Base-by-base conservation (phyloP, 2,888 invertebrate species). In the Cordylochernes scorpioides region DNA sequence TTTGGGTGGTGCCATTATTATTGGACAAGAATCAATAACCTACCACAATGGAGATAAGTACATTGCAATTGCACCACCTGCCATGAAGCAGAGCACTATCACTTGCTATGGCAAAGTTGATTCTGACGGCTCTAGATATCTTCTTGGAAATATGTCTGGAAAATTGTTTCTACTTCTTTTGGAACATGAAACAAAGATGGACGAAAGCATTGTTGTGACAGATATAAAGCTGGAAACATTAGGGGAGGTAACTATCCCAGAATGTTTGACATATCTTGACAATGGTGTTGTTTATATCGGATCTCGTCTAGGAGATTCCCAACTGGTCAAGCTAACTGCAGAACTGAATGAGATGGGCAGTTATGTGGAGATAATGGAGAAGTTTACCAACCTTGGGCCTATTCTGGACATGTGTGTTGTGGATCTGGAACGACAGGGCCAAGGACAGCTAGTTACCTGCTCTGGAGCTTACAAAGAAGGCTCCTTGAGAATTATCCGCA, bases 371-470 rank as follows among this genome's bases (percentile, higher is more conserved):
- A 67, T 77, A 0, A 77, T 97, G 72, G 94, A 97, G 57, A 75
- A 71, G 9, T 94, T 86, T 55, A 84, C 86, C 15, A 94, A 91
- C 57, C 62, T 99, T 24, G 94, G 88, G 3, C 94, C 97, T 1
- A 91, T 99, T 43, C 67, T 88, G 14, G 94, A 94, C 52, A 88
- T 94, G 75, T 80, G 84, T 40, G 80, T 94, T 2, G 91, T 91
- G 3, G 91, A 94, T 57, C 61, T 91, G 38, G 91, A 94, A 55
- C 50, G 53, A 29, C 60, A 61, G 42, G 94, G 94, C 0, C 94
- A 97, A 58, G 88, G 86, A 9, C 88, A 88, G 52, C 67, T 97
- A 39, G 84, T 97, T 24, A 97, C 97, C 0, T 97, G 94, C 50
- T 94, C 94, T 0, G 94, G 73, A 58, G 77, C 78, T 3, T 88